Evolutionary conservation across 2,113 vertebrate genomes (phyloP).

Genomic region (Dendropsophus ebraccatus): DNA sequence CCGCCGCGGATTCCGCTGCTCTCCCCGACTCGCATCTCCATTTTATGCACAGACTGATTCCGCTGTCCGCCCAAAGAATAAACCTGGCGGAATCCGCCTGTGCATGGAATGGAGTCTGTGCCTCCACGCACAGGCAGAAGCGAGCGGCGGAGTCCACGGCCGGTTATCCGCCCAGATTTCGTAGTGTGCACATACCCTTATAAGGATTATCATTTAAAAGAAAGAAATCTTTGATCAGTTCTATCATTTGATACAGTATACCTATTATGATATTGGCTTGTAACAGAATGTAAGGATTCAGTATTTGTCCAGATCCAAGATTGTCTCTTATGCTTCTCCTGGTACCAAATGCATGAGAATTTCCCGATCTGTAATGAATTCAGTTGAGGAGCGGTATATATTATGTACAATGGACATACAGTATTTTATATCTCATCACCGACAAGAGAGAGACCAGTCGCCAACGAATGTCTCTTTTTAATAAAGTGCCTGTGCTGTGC

Average conservation of each 20-base stretch:
- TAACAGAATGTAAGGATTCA: not conserved
- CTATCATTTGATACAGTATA: not conserved
- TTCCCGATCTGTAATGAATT: not conserved
- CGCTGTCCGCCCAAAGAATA: too few species aligned
- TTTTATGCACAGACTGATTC: too few species aligned
- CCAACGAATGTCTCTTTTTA: slow-evolving; percentile 29
- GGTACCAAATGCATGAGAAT: not conserved
- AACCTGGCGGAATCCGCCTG: too few species aligned
- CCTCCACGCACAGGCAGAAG: too few species aligned
- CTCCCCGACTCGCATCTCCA: too few species aligned
- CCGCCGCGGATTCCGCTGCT: too few species aligned
- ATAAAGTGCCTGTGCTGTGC: slow-evolving; percentile 29
- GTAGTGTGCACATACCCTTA: too few species aligned
- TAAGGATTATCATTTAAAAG: not conserved
- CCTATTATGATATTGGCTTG: not conserved
- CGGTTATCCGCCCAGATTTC: too few species aligned
- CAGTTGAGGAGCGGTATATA: not conserved
- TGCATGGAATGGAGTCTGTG: too few species aligned
- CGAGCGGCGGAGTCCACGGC: too few species aligned
- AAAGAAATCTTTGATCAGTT: not conserved
- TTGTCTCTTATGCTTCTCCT: not conserved
- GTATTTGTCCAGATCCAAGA: not conserved
- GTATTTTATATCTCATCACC: not conserved
- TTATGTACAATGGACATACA: not conserved
- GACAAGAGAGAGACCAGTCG: not conserved